phyloP scores from a whole-genome alignment of 2,888 invertebrate genomes.

The Coelinius sp. region DNA sequence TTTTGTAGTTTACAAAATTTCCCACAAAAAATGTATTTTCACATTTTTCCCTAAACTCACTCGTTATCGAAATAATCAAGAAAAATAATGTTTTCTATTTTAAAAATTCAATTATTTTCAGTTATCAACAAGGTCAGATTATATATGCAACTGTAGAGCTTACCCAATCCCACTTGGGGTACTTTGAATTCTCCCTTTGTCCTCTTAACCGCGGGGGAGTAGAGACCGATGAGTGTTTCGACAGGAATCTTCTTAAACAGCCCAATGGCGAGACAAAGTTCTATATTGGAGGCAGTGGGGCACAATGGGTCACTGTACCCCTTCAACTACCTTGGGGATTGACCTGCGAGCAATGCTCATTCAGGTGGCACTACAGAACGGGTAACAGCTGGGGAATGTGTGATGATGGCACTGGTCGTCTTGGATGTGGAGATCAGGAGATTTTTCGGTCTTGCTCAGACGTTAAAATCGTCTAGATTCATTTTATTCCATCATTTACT shows the following conservation, averaged over 20 bases:
- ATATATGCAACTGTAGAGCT: conserved; percentile 65
- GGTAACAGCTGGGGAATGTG: conserved; percentile 74
- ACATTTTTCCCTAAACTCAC: too few relatives aligned
- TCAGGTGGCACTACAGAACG: conserved; percentile 74
- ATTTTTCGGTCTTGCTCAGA: conserved; percentile 73
- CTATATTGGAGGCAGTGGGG: too few relatives aligned
- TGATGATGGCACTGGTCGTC: conserved; percentile 60
- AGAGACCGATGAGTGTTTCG: conserved; percentile 74
- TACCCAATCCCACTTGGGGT: conserved; percentile 72
- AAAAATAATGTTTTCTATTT: too few relatives aligned
- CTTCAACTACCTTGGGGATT: conserved; percentile 71
- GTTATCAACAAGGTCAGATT: too few relatives aligned
- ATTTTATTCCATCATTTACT: too few relatives aligned
- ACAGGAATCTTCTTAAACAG: too few relatives aligned
- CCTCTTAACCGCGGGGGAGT: conserved; percentile 66
- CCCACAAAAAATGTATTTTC: too few relatives aligned
- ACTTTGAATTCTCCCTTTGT: conserved; percentile 72
- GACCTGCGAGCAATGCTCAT: conserved; percentile 73
- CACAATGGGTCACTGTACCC: too few relatives aligned
- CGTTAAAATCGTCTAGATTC: conserved; percentile 64
- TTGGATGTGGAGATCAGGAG: conserved; percentile 74
- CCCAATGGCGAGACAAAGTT: conserved; percentile 64
- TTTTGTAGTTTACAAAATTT: too few relatives aligned
- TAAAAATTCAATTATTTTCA: too few relatives aligned
- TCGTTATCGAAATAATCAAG: too few relatives aligned